Percentiles rank a stretch among this genome's conserved stretches.
phyloP scores from a whole-genome alignment of 2,797 vertebrate species.

The Taeniopygia guttata region DNA sequence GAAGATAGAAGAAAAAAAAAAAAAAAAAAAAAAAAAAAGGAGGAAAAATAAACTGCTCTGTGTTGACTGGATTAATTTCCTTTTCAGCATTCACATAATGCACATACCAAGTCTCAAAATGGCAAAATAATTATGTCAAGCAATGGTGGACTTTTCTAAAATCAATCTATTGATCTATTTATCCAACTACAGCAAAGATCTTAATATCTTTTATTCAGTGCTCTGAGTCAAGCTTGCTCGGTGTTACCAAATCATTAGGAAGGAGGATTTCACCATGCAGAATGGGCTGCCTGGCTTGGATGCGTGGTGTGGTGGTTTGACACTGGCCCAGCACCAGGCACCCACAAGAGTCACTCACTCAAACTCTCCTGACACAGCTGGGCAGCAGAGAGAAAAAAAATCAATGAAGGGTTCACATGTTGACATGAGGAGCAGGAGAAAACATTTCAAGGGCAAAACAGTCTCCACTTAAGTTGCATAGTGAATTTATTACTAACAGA shows the following conservation, averaged over 20 bases:
- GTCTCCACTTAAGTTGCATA: neutral
- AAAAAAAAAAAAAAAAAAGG: neutral
- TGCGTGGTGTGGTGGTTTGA: neutral
- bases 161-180: neutral
- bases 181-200: neutral
- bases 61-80: neutral
- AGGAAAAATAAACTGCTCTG: neutral
- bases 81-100: neutral
- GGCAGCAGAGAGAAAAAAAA: neutral
- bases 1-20: neutral
- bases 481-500: neutral
- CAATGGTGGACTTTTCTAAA: neutral
- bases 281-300: neutral
- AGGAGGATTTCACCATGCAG: neutral
- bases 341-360: rapidly evolving
- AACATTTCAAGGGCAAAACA: neutral
- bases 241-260: neutral
- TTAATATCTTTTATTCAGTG: neutral
- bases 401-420: neutral
- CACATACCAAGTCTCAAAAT: neutral
- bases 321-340: neutral
- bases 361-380: neutral
- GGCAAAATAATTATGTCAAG: neutral
- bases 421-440: neutral
- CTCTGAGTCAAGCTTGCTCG: neutral